A percentile compares a stretch with the other conserved stretches of the same genome.
Evolutionary conservation across 2,797 vertebrate genomes (phyloP).

Genomic region (Oreochromis grahami): DNA sequence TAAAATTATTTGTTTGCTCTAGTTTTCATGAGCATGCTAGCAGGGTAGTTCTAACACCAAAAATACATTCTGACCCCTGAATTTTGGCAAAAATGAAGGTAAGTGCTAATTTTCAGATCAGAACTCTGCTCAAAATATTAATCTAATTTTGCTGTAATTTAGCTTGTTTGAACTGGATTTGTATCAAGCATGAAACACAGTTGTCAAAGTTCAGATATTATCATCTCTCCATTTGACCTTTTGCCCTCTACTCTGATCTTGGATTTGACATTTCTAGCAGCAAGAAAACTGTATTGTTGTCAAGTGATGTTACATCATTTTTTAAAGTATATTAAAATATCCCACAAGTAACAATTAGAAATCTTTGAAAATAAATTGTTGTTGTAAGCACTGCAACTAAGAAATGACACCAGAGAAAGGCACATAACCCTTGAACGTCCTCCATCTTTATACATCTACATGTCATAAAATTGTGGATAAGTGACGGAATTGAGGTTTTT

Average conservation of each 20-base stretch:
- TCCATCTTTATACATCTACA: background rate
- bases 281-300: background rate
- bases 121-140: background rate
- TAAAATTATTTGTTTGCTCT: background rate
- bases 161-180: background rate
- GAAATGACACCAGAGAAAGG: background rate
- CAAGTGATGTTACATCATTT: no score
- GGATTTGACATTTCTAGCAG: background rate
- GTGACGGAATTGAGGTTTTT: background rate
- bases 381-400: background rate
- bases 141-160: background rate
- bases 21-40: background rate
- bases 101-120: background rate
- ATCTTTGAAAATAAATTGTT: background rate
- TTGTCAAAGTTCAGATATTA: background rate
- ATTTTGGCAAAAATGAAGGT: background rate
- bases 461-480: background rate
- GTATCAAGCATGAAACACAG: background rate
- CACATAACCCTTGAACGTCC: background rate
- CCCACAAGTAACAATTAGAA: background rate
- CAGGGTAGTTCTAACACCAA: background rate
- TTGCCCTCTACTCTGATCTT: background rate
- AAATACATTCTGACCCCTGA: background rate
- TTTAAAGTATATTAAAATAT: background rate
- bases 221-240: background rate